A percentile compares a stretch with the other conserved stretches of the same genome.
Evolutionary conservation across 2,888 invertebrate species (phyloP).

Genomic region (Cataglyphis livida): DNA sequence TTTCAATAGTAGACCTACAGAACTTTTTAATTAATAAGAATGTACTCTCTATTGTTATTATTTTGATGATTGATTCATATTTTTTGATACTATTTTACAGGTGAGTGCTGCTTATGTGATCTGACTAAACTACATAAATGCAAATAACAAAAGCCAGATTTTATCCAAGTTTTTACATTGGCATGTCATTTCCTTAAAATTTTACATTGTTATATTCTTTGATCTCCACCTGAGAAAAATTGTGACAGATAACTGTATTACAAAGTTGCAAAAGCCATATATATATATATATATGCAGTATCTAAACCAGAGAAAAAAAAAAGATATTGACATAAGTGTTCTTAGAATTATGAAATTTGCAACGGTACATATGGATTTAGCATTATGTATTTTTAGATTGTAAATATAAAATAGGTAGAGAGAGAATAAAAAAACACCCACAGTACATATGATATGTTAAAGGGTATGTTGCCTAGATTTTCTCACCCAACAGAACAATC

Average conservation of each 20-base stretch:
- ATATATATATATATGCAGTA: conserved; percentile 22
- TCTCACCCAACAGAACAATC: conserved; percentile 64
- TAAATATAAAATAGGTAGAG: conserved; percentile 78
- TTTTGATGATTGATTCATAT: conserved; percentile 51
- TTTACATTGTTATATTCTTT: conserved; percentile 58
- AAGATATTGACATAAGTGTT: conserved; percentile 71
- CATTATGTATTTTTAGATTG: conserved; percentile 80
- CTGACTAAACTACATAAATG: conserved; percentile 23
- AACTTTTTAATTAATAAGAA: conserved; percentile 74
- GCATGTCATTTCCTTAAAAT: conserved; percentile 45
- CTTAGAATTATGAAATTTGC: conserved; percentile 69
- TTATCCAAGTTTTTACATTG: conserved; percentile 46
- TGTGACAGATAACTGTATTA: conserved; percentile 61
- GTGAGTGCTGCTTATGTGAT: conserved; percentile 64
- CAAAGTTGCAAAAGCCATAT: conserved; percentile 59
- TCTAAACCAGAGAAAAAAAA: conserved; percentile 52
- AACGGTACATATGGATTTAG: conserved; percentile 68
- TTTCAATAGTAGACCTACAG: conserved; percentile 67
- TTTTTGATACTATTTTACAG: conserved; percentile 65
- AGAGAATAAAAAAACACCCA: conserved; percentile 72
- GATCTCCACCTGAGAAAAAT: conserved; percentile 64
- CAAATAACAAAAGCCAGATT: conserved; percentile 44
- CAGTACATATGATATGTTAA: conserved; percentile 71
- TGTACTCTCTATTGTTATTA: conserved; percentile 54
- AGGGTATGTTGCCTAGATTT: conserved; percentile 70